These are phyloP conservation scores for Luscinia luscinia DNA, from an alignment of 2,797 vertebrate genomes.

Conservation along the genomic window DNA sequence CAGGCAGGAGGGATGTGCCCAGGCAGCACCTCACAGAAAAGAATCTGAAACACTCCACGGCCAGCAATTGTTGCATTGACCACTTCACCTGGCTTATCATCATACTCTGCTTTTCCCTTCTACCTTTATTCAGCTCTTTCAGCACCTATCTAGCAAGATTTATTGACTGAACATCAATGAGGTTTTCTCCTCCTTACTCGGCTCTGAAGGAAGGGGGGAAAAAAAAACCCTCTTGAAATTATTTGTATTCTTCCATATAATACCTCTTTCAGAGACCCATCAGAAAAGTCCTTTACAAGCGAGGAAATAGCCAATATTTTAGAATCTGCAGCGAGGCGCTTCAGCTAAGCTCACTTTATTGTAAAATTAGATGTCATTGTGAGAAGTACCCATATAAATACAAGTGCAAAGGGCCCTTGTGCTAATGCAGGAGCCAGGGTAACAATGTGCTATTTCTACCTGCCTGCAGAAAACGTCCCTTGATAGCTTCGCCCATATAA, in stretches of 20 bases:
- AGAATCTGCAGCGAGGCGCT: constrained; percentile 68
- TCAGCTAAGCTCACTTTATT: constrained; percentile 75
- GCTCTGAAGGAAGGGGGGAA: not conserved
- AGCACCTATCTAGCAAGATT: not conserved
- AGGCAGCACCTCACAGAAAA: not conserved
- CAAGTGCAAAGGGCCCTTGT: constrained; percentile 72
- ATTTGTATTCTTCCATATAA: constrained; percentile 72
- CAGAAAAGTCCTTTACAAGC: constrained; percentile 74
- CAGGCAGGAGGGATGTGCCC: not conserved
- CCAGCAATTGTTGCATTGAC: not conserved
- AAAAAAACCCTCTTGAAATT: constrained; percentile 51
- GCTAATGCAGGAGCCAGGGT: constrained; percentile 69
- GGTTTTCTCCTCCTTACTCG: constrained; percentile 16
- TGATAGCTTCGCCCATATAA: constrained; percentile 66
- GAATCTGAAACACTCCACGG: not conserved
- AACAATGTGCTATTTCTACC: constrained; percentile 71
- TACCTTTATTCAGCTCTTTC: constrained; percentile 15
- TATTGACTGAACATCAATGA: constrained; percentile 54
- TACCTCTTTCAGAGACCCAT: constrained; percentile 65
- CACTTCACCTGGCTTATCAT: not conserved
- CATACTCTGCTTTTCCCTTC: not conserved
- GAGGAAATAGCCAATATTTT: constrained; percentile 78
- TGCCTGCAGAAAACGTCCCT: constrained; percentile 60
- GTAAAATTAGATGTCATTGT: constrained; percentile 78
- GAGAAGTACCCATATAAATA: constrained; percentile 78